Evolutionary conservation across 2,113 vertebrate genomes (phyloP).

Genomic region (Sakesphorus luctuosus): DNA sequence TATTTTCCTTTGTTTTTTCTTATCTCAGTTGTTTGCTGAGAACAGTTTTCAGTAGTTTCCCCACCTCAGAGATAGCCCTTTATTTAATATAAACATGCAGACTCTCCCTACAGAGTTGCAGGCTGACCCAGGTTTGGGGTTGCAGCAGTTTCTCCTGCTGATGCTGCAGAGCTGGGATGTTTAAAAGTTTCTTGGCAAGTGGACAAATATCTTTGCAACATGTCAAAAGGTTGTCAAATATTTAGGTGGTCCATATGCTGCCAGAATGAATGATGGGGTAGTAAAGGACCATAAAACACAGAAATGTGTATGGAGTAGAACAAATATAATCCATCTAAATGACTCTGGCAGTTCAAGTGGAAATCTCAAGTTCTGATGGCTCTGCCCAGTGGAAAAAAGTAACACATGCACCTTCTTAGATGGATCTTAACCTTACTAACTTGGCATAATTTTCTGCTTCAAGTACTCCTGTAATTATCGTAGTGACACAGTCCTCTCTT

Average conservation of each 20-base stretch:
- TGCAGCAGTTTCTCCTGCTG: background rate
- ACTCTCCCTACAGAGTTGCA: background rate
- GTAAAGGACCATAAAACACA: background rate
- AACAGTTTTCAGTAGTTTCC: background rate
- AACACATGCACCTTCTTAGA: background rate
- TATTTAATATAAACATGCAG: background rate
- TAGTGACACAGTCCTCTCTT: background rate
- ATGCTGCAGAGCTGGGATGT: background rate
- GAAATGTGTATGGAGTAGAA: background rate
- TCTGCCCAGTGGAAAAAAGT: background rate
- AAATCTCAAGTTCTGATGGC: background rate
- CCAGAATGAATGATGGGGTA: background rate
- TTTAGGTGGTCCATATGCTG: background rate
- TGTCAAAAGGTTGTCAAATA: background rate
- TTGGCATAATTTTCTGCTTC: background rate
- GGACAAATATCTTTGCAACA: background rate
- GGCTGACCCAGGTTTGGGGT: background rate
- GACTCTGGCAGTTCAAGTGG: background rate
- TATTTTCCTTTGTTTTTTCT: background rate
- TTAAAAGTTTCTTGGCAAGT: background rate
- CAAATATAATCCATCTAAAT: background rate
- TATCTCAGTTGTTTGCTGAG: background rate
- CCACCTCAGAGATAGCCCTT: background rate
- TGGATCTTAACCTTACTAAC: background rate
- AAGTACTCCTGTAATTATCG: background rate